phyloP scores from a whole-genome alignment of 2,113 vertebrate species.

The Pandion haliaetus region DNA sequence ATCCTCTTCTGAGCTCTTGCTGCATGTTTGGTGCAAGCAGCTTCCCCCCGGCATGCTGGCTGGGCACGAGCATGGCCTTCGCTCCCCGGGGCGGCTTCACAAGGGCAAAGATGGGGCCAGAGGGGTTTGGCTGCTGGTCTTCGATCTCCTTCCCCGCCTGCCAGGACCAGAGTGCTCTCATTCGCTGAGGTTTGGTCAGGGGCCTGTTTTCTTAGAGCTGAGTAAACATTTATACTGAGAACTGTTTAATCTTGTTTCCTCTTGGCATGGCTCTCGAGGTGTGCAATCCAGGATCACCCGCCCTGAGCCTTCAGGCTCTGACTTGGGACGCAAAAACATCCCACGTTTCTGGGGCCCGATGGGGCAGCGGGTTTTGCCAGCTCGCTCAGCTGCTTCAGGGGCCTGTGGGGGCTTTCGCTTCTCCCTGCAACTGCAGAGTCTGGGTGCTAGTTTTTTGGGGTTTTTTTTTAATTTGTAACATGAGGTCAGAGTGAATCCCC shows the following conservation, averaged over 20 bases:
- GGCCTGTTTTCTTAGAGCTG: not conserved
- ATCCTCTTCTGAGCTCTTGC: not conserved
- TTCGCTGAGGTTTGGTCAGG: not conserved
- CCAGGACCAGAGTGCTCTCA: not conserved
- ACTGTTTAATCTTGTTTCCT: conserved; percentile 22
- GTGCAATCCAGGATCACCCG: not conserved
- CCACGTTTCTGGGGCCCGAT: accelerated
- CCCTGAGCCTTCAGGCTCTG: not conserved
- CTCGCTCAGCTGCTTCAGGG: not conserved
- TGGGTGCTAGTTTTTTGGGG: not conserved
- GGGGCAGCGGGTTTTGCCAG: not conserved
- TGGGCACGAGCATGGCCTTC: accelerated
- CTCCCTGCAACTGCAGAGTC: not conserved
- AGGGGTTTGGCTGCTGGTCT: not conserved
- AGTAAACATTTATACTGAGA: conserved; percentile 19
- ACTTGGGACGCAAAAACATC: not conserved
- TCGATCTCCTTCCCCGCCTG: not conserved
- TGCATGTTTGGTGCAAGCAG: not conserved
- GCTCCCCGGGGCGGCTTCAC: not conserved
- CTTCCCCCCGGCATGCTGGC: accelerated
- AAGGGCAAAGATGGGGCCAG: not conserved
- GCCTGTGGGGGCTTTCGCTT: accelerated
- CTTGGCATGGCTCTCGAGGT: not conserved
- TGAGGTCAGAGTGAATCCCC: not conserved
- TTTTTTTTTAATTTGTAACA: not conserved